A percentile compares a stretch with the other conserved stretches of the same genome.
Evolutionary conservation across 2,113 vertebrate species (phyloP).

Genomic region (Oryzias melastigma): DNA sequence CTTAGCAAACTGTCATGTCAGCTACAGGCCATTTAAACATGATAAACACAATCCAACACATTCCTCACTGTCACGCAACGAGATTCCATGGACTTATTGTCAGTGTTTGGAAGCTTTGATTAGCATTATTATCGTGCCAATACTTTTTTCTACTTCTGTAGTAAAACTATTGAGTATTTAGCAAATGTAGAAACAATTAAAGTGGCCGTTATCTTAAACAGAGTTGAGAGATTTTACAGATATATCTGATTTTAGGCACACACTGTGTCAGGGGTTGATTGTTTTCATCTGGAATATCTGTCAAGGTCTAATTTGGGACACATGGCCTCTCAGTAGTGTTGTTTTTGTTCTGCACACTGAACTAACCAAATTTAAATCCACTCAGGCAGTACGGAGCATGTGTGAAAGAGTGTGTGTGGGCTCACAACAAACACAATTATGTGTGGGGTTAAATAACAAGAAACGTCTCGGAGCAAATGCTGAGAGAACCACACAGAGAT

Average conservation of each 20-base stretch:
- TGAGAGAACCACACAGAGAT: slow-evolving; percentile 21
- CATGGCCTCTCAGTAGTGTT: slow-evolving; percentile 32
- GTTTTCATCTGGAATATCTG: slow-evolving; percentile 29
- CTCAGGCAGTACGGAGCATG: slow-evolving; percentile 9
- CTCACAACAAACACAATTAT: slow-evolving; percentile 54
- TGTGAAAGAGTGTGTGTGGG: slow-evolving; percentile 33
- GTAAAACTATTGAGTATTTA: too few relatives aligned
- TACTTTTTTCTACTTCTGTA: slow-evolving; percentile 7
- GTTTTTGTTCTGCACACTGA: slow-evolving; percentile 29
- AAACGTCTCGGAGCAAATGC: slow-evolving; percentile 29
- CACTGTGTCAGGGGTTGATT: neutral
- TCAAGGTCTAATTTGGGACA: slow-evolving; percentile 56
- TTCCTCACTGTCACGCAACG: slow-evolving; percentile 22
- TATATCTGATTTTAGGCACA: slow-evolving; percentile 10
- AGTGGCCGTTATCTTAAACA: neutral
- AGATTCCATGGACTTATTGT: slow-evolving; percentile 33
- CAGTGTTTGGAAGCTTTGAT: slow-evolving; percentile 22
- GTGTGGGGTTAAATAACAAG: slow-evolving; percentile 40
- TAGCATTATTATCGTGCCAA: neutral
- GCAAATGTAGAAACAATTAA: neutral
- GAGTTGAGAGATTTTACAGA: slow-evolving; percentile 3
- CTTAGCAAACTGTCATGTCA: slow-evolving; percentile 61
- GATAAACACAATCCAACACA: slow-evolving; percentile 30
- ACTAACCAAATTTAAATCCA: slow-evolving; percentile 24
- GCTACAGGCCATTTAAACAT: slow-evolving; percentile 38